These are phyloP conservation scores for Asbolus verrucosus DNA, from an alignment of 1,140 invertebrate genomes.

Conservation along the genomic window DNA sequence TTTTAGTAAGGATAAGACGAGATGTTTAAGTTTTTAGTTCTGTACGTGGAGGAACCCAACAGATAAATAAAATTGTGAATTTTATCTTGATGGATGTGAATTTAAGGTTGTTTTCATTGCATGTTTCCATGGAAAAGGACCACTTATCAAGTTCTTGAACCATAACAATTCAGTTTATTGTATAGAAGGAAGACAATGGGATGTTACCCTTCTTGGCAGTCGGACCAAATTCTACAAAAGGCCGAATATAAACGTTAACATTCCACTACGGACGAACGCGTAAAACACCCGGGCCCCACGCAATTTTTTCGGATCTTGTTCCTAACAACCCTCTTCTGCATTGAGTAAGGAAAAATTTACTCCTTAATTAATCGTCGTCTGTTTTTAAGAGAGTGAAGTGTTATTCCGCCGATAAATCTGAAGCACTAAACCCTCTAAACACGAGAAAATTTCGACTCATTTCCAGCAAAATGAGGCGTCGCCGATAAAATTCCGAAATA, in stretches of 20 bases:
- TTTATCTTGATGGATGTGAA: too few relatives aligned
- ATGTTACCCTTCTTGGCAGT: conserved; percentile 9
- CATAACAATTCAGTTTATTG: conserved; percentile 28
- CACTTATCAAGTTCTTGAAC: conserved; percentile 15
- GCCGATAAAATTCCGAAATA: too few relatives aligned
- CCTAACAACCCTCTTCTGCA: too few relatives aligned
- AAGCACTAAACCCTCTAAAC: too few relatives aligned
- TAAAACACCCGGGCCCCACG: neutral
- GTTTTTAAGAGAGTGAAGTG: too few relatives aligned
- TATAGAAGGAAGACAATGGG: conserved; percentile 2
- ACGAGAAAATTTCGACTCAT: too few relatives aligned
- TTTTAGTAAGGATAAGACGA: conserved; percentile 88
- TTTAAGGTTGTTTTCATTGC: neutral
- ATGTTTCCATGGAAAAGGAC: neutral
- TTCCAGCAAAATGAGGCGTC: too few relatives aligned
- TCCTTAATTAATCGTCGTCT: too few relatives aligned
- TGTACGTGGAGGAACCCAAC: too few relatives aligned
- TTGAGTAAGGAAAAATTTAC: too few relatives aligned
- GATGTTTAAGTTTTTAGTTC: conserved; percentile 16
- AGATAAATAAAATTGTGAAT: too few relatives aligned
- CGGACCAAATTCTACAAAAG: conserved; percentile 1
- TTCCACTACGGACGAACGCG: neutral
- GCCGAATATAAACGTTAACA: neutral
- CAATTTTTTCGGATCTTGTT: neutral
- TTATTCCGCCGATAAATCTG: too few relatives aligned